Base-by-base conservation (phyloP, 2,888 invertebrate species). In the Aethes cnicana region DNA sequence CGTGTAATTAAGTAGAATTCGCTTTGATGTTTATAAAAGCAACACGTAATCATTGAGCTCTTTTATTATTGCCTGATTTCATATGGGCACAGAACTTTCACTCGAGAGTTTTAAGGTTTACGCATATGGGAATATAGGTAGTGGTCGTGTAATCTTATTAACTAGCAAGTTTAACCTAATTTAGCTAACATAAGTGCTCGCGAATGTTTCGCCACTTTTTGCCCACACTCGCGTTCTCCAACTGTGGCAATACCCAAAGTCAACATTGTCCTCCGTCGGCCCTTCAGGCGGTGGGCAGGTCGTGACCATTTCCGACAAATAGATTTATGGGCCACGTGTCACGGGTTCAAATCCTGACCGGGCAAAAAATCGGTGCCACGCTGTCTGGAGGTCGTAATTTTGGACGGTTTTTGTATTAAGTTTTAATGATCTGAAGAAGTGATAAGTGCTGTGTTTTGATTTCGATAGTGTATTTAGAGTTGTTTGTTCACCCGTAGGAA, bases 321-420 rank as follows among this genome's bases (percentile, higher is more conserved):
- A 61, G 70, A 84, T 82, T 77, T 79, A 81, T 82, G 42, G 66
- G 58, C 66, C 74, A 74, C 73, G 71, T 72, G 76, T 71, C 66
- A 58, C 56, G 57, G 65, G 62, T 58, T 53, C 49, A 52, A 54
- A 43, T 52, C 54, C 44, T 11, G 17, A 43, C 42, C 12, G 14
- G 20, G 46, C 69, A 81, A 82, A 82, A 84, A 81, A 61, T 67
- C 54, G 83, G 81, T 76, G 84, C 82, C 84, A 78, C 57, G 77
- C 83, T 53, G 84, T 84, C 84, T 84, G 74, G 30, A 9, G 41
- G 9, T 14, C 17, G n/a, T 12, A 5, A n/a, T 30, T 53, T 48
- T 53, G 33, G 25, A 35, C 5, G 17, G 16, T 26, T 16, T 30
- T 17, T 30, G 12, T 11, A 37, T 21, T 12, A 21, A 33, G 57